Base-by-base conservation (phyloP, 1,140 invertebrate genomes). In the Zaprionus vittiger region DNA sequence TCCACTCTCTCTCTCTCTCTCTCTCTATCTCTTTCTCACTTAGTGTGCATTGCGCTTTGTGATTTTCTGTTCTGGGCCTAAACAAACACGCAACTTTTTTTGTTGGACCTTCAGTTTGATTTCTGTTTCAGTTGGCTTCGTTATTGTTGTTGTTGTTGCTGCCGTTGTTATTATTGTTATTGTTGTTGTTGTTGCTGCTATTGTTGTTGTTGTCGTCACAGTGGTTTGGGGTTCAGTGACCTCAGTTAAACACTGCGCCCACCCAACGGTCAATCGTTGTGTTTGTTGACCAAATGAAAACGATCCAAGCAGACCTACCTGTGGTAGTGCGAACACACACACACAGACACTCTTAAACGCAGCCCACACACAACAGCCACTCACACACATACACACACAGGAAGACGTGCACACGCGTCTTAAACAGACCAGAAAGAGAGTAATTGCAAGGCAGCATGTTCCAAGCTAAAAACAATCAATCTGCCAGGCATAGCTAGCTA, bases 31-130 rank as follows among this genome's bases (percentile, higher is more conserved):
- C 41, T 44, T 26, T 64, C 38, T 15, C 26, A 24, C 52, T 31
- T 41, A 60, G 31, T 62, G 20, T 55, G 20, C 69, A 69, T 62
- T 47, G 37, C 37, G 26, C 67, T 70, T 60, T 86, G 65, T 70
- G 65, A 73, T 77, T 86, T 84, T 73, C 22, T 15, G 31, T 68
- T 65, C 71, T 54, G 71, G 73, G 81, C 85, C 85, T 89, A 89
- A 90, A 71, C 64, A 90, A 89, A 89, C 81, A 89, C 84, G 84
- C 78, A 87, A 73, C 71, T 77, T 71, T 70, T 63, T 63, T 63
- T 63, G n/a, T n/a, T 52, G n/a, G 61, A 52, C 47, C 20, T 63
- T 49, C 17, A 52, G 26, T 49, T 47, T 34, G n/a, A 26, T 22
- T 57, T 20, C 57, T 22, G 54, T 57, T 26, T 20, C 37, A 57